Evolutionary conservation across 1,140 invertebrate genomes (phyloP), one percentile per base, ranked within the genome.

Genomic region (Cyclina sinensis): DNA sequence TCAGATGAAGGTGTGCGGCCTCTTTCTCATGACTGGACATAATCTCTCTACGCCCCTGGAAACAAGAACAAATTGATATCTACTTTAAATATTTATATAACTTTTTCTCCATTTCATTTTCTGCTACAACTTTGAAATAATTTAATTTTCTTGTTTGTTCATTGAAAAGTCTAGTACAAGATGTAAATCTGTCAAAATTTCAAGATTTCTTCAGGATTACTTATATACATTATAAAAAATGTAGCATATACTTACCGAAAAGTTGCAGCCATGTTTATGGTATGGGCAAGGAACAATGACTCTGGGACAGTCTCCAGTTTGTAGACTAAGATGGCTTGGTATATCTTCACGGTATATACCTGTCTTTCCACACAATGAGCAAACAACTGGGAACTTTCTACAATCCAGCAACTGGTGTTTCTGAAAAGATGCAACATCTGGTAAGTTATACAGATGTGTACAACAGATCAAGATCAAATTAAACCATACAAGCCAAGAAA

Each of bases 391-490:
- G 24, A 90, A 89, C 73, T 91, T 91, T 12, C 65, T 43, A 65
- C 91, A 92, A 12, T 81, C 48, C 62, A 92, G 79, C 37, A 92
- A 37, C 51, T 92, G 89, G 37, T 92, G 91, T 57, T 79, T 89
- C 91, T 92, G 48, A 11, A 90, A 91, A 70, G 35, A 70, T 37
- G 18, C n/a, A 65, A 35, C 24, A 7, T 43, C 14, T n/a, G n/a
- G n/a, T n/a, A n/a, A n/a, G n/a, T n/a, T n/a, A n/a, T n/a, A n/a
- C n/a, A n/a, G n/a, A n/a, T n/a, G n/a, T n/a, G n/a, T n/a, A n/a
- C n/a, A n/a, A n/a, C n/a, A n/a, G n/a, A n/a, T n/a, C n/a, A n/a
- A n/a, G n/a, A n/a, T n/a, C n/a, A n/a, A n/a, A n/a, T n/a, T n/a
- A n/a, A n/a, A n/a, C n/a, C n/a, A n/a, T n/a, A n/a, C n/a, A n/a